Evolutionary conservation across 2,888 invertebrate genomes (phyloP), one percentile per base, ranked within the genome.

Genomic region (Lysandra bellargus): DNA sequence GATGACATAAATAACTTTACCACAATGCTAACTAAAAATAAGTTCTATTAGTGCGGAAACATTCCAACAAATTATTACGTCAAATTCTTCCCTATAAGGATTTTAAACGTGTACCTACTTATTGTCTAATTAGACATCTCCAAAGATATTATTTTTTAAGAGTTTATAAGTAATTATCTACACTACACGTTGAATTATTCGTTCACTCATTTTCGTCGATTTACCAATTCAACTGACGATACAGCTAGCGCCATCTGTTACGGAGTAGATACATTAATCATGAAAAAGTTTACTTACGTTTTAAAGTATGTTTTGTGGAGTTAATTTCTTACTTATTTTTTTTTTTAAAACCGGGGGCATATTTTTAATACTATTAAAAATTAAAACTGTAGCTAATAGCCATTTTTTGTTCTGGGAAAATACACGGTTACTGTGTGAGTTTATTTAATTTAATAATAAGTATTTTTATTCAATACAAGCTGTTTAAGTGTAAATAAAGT

Each of bases 161-260:
- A 3, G 49, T 49, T 44, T 0, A 33, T 37, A 37, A 49, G 7
- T 44, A 37, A 40, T 40, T 9, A 44, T 44, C 9, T 44, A 53
- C 1, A 14, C 4, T 0, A 14, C 4, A 64, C 9, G 30, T 23
- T 12, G 64, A 64, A 64, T 64, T 61, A 61, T n/a, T 61, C 23
- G 2, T 61, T 61, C 23, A 61, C 23, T 23, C n/a, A n/a, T 64
- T 23, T 23, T 23, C 9, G 23, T 23, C 7, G 7, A 7, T 1
- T 61, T 23, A 1, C 30, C 40, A 33, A 33, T 33, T n/a, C 73
- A 60, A 78, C 9, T 74, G 3, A 49, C 44, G 79, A 49, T 61
- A 79, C 81, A 72, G 53, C 80, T 82, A 84, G 83, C 86, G 87
- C 86, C 87, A 87, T 87, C 87, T 87, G 77, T 84, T 82, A 80